A percentile compares a stretch with the other conserved stretches of the same genome.
Conservation (phyloP, 1,140 invertebrate species). For the Cotesia chilonis region DNA sequence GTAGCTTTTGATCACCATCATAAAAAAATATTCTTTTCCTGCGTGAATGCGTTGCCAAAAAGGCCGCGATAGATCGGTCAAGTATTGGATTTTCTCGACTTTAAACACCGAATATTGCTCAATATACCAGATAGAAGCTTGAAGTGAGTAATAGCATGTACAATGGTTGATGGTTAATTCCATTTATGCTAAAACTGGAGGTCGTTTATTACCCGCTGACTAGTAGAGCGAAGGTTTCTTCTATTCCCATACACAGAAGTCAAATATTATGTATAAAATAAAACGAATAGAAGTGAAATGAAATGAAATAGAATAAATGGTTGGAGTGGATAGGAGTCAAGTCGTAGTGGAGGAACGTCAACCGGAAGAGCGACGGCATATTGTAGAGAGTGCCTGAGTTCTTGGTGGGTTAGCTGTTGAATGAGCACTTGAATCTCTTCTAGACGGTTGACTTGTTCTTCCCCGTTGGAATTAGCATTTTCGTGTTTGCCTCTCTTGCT, state of each 20-base stretch:
- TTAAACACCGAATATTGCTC: too few species aligned
- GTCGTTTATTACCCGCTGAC: background rate
- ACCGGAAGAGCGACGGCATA: too few species aligned
- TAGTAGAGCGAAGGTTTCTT: conserved; percentile 3
- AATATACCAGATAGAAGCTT: too few species aligned
- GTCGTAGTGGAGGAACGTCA: too few species aligned
- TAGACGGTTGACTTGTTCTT: conserved; percentile 46
- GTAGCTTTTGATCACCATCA: too few species aligned
- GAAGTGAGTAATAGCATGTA: background rate
- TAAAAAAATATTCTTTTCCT: too few species aligned
- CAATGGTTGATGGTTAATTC: background rate
- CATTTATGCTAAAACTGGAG: too few species aligned
- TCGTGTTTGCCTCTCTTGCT: conserved; percentile 54
- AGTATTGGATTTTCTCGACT: too few species aligned
- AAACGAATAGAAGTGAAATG: background rate
- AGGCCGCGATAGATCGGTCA: too few species aligned
- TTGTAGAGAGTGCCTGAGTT: too few species aligned
- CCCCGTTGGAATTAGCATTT: conserved; percentile 51
- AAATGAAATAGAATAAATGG: background rate
- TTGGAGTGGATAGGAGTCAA: background rate
- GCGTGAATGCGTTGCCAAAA: too few species aligned
- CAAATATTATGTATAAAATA: background rate
- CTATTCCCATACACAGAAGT: too few species aligned
- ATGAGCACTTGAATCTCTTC: conserved; percentile 41
- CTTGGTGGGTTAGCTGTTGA: background rate